Evolutionary conservation across 2,113 vertebrate species (phyloP).

Genomic region (Microtus richardsoni): DNA sequence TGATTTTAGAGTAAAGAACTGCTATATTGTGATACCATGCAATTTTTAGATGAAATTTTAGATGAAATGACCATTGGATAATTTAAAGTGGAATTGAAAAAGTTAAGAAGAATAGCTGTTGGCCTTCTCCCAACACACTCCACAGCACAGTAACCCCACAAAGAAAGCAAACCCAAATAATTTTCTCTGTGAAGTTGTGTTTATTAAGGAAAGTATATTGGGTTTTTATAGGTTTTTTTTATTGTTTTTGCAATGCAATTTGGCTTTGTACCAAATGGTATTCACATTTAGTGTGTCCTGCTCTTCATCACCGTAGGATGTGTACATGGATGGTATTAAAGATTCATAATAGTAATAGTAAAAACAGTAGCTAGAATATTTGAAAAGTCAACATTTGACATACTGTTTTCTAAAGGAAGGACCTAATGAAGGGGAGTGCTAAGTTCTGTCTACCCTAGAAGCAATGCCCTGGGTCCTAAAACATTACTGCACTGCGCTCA

Average conservation of each 20-base stretch:
- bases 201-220: conserved; percentile 1
- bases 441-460: neutral
- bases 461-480: neutral
- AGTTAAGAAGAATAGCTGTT: conserved; percentile 8
- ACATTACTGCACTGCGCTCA: neutral
- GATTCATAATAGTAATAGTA: neutral
- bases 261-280: neutral
- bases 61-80: neutral
- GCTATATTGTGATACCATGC: neutral
- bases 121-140: neutral
- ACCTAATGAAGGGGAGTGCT: neutral
- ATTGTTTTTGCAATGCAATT: neutral
- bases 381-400: neutral
- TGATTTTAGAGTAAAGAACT: neutral
- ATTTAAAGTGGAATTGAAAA: conserved; percentile 38
- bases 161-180: neutral
- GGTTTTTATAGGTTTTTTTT: neutral
- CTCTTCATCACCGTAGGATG: neutral
- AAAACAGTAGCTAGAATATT: neutral
- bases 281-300: neutral
- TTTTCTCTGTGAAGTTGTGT: neutral
- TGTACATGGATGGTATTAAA: neutral
- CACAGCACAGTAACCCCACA: neutral
- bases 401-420: neutral
- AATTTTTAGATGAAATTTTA: conserved; percentile 10